These are phyloP conservation scores for Trissoscelio sp. DNA, from an alignment of 2,888 invertebrate genomes.

Conservation along the genomic window DNA sequence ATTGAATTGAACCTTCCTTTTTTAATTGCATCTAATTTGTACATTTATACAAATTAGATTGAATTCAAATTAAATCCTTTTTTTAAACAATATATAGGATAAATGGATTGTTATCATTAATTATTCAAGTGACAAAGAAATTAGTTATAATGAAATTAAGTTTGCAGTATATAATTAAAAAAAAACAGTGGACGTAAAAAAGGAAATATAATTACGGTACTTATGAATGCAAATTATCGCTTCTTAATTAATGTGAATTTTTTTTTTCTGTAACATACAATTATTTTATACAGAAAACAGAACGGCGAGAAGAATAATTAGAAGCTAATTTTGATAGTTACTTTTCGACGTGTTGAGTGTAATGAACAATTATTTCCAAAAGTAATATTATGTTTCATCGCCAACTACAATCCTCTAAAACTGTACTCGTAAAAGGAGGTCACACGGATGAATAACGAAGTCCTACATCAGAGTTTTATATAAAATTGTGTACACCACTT, in stretches of 20 bases:
- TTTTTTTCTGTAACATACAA: neutral
- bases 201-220: neutral
- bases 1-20: too few relatives aligned
- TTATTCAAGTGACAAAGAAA: too few relatives aligned
- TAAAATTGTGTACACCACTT: slow-evolving; percentile 27
- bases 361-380: slow-evolving; percentile 52
- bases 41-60: too few relatives aligned
- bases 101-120: too few relatives aligned
- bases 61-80: too few relatives aligned
- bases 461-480: slow-evolving; percentile 46
- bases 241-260: slow-evolving; percentile 23
- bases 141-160: neutral
- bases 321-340: slow-evolving; percentile 33
- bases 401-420: slow-evolving; percentile 47
- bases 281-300: neutral
- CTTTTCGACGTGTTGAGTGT: slow-evolving; percentile 19
- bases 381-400: slow-evolving; percentile 48
- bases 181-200: too few relatives aligned
- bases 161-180: too few relatives aligned
- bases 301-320: slow-evolving; percentile 20
- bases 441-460: slow-evolving; percentile 52
- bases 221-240: neutral
- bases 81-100: too few relatives aligned
- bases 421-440: slow-evolving; percentile 51
- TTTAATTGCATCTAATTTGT: too few relatives aligned